Base-by-base conservation (phyloP, 1,140 invertebrate species). In the Trachelipus rathkii region DNA sequence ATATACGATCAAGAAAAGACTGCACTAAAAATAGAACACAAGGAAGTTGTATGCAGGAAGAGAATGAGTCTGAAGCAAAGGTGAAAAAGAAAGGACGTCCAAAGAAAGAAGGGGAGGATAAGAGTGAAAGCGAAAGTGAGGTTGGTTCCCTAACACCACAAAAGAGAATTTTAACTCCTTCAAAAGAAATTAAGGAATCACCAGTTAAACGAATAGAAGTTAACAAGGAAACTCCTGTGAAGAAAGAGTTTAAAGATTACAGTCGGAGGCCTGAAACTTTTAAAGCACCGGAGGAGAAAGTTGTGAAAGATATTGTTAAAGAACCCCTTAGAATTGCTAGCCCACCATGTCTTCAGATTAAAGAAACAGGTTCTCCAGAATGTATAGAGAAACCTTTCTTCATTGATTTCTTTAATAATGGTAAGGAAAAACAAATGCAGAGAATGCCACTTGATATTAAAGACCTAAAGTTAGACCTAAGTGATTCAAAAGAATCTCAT, bases 21-120 rank as follows among this genome's bases (percentile, higher is more conserved):
- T 78, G 77, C 74, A n/a, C n/a, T n/a, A 80, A 24, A 78, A 77
- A 69, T 80, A 78, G 46, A 44, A 68, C 19, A 73, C 60, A 53
- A 79, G 78, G 33, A 75, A 75, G 24, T 46, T 70, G 33, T 67
- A 73, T 76, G 45, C 73, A 53, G 13, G 78, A 78, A 43, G 82
- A 83, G 69, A 60, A 80, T 78, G 80, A 82, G n/a, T 67, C 67
- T 23, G 77, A 82, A 15, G 78, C 50, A 5, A 81, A 82, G 72
- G 73, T 43, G 33, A 77, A 71, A 66, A 75, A 73, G 50, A 83
- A 79, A 73, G 74, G 73, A 13, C 72, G 73, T n/a, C 45, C 72
- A 44, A 81, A 76, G 15, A 77, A 80, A 71, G 75, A 80, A n/a
- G 78, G 73, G 67, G 78, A 80, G 23, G 79, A 82, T 13, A 77